Evolutionary conservation across 1,140 invertebrate species (phyloP), one percentile per base, ranked within the genome.

Genomic region (Drosophila obscura): DNA sequence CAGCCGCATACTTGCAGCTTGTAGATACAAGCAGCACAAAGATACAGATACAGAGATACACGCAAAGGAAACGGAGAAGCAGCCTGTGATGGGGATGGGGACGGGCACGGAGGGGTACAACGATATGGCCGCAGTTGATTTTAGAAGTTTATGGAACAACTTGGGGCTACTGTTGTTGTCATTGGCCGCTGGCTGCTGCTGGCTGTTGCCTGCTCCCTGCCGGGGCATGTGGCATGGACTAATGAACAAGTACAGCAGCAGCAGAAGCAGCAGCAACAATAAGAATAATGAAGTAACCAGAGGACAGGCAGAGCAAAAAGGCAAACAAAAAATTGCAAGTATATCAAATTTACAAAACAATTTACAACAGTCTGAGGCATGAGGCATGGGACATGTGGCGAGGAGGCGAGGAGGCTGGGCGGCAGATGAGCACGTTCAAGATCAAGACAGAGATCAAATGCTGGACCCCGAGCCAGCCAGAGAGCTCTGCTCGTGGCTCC

Each of bases 271-370:
- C 62, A 58, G 13, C 60, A 61, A 72, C 65, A 78, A 75, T 67
- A 80, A 78, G 68, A 74, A 88, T 88, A 87, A 87, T 87, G 79
- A 87, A 87, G 78, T 79, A 75, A 62, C 60, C 45, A 43, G 65
- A 61, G 61, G 24, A 56, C 44, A 50, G 31, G 41, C 39, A 61
- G 64, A 19, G 31, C 19, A 35, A 39, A 39, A 41, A 61, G 62
- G 28, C 24, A 28, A 7, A 26, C 71, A 60, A 52, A 50, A 77
- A 66, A 58, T 63, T 77, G 82, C 81, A 90, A 85, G 85, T 90
- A 87, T 90, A 90, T 90, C 87, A 90, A 90, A 90, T 90, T 90
- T 81, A 85, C 81, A 83, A 90, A 90, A 90, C 87, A 90, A 90
- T 90, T 90, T 90, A 90, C 85, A 90, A 90, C 76, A 76, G 71